Conservation (phyloP, 64 coral and sea anemone genomes). For the Orbicella faveolata region DNA sequence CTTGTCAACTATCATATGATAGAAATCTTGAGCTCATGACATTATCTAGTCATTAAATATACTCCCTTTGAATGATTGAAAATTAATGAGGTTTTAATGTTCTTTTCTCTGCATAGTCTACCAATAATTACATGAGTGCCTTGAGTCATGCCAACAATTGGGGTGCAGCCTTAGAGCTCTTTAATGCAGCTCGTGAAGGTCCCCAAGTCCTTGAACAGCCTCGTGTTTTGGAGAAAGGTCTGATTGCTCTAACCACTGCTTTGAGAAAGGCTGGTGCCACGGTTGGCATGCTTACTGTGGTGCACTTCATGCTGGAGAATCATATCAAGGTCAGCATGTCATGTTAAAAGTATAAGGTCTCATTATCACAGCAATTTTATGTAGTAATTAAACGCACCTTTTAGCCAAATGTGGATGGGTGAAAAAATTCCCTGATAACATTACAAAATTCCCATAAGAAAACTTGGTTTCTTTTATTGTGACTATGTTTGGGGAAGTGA, state of each 20-base stretch:
- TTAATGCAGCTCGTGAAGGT: background rate
- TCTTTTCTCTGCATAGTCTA: background rate
- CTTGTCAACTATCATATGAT: no score
- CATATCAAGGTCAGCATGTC: constrained; percentile 45
- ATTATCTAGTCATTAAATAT: no score
- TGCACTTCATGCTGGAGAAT: constrained; percentile 70
- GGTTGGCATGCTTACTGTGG: constrained; percentile 23
- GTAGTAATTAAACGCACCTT: no score
- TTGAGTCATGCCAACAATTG: background rate
- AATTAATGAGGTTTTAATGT: background rate
- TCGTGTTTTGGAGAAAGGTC: constrained; percentile 1
- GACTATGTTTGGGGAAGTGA: no score
- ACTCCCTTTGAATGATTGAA: no score
- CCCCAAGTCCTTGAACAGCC: constrained; percentile 20
- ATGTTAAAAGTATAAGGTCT: background rate
- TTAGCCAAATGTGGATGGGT: no score
- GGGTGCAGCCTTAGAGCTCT: constrained; percentile 18
- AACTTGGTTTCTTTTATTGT: no score
- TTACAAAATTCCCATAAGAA: no score
- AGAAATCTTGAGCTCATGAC: no score
- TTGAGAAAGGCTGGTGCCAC: background rate
- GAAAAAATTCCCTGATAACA: no score
- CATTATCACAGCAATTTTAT: no score
- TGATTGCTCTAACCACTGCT: constrained; percentile 38
- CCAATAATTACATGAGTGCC: constrained; percentile 1